These are phyloP conservation scores for Caenorhabditis becei DNA, from an alignment of 2,888 invertebrate species.

Conservation along the genomic window DNA sequence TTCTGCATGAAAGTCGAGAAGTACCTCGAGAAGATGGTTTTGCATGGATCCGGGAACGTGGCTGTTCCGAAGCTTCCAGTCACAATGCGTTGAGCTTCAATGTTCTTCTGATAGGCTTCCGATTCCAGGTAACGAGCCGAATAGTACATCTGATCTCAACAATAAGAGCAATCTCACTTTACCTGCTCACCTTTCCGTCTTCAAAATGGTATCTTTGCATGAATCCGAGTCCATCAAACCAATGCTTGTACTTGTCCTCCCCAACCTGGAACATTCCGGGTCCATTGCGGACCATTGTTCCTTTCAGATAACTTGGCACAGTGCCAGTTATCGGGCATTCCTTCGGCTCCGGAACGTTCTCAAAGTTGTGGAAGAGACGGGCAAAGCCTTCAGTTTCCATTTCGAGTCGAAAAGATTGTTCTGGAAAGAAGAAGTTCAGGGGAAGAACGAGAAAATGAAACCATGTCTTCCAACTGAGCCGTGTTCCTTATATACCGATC, in stretches of 20 bases:
- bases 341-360: conserved; percentile 65
- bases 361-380: conserved; percentile 68
- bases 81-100: conserved; percentile 87
- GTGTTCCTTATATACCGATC: too few relatives aligned
- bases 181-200: conserved; percentile 78
- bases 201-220: conserved; percentile 81
- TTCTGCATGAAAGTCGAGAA: conserved; percentile 75
- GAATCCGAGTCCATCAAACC: conserved; percentile 92
- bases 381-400: conserved; percentile 52
- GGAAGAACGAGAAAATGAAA: neutral
- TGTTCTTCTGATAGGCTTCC: conserved; percentile 86
- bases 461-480: neutral
- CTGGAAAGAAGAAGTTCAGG: too few relatives aligned
- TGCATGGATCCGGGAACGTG: conserved; percentile 88
- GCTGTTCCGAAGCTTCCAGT: conserved; percentile 84
- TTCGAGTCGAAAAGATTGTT: too few relatives aligned
- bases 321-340: conserved; percentile 52
- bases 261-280: conserved; percentile 87
- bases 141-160: conserved; percentile 88
- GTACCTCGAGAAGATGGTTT: conserved; percentile 82
- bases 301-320: conserved; percentile 87
- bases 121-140: conserved; percentile 89
- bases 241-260: conserved; percentile 88
- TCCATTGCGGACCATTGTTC: conserved; percentile 90
- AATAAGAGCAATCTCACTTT: neutral